Percentiles rank a stretch among this genome's conserved stretches.
These are phyloP conservation scores for Caenorhabditis zanzibari DNA, from an alignment of 2,888 invertebrate genomes.

Conservation along the genomic window DNA sequence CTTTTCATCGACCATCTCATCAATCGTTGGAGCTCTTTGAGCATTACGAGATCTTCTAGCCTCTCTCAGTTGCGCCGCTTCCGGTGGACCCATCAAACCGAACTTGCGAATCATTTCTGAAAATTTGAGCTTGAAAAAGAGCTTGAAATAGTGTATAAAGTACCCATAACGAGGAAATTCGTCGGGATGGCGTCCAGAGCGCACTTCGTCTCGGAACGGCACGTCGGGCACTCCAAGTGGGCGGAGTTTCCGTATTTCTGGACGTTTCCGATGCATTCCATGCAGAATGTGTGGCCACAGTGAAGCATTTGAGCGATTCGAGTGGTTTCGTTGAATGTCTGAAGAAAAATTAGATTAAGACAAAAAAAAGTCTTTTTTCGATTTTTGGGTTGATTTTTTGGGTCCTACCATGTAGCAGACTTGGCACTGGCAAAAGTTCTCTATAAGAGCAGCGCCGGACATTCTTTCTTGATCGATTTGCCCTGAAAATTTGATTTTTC, in stretches of 20 bases:
- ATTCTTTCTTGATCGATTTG: background rate
- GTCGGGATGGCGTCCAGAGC: background rate
- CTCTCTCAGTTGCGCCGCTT: background rate
- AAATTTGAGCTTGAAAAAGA: too few relatives aligned
- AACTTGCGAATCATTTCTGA: slow-evolving; percentile 47
- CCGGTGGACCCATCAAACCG: slow-evolving; percentile 20
- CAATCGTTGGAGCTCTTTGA: slow-evolving; percentile 13
- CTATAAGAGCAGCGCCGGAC: slow-evolving; percentile 17
- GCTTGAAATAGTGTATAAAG: too few relatives aligned
- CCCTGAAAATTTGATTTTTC: background rate
- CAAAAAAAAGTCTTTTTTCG: too few relatives aligned
- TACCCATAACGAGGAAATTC: slow-evolving; percentile 1
- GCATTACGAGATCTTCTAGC: background rate
- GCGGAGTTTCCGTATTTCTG: slow-evolving; percentile 44
- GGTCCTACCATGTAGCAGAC: slow-evolving; percentile 42
- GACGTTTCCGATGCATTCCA: slow-evolving; percentile 30
- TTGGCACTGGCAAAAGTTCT: slow-evolving; percentile 27
- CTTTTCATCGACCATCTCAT: slow-evolving; percentile 33
- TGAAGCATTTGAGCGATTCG: slow-evolving; percentile 34
- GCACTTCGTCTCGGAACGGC: slow-evolving; percentile 1
- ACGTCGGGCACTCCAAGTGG: slow-evolving; percentile 4
- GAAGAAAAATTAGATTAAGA: too few relatives aligned
- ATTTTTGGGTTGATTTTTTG: too few relatives aligned
- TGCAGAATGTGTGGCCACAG: slow-evolving; percentile 59
- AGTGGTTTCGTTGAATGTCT: slow-evolving; percentile 54